These are phyloP conservation scores for Euzetes globulus DNA, from an alignment of 2,888 invertebrate genomes.

Conservation along the genomic window DNA sequence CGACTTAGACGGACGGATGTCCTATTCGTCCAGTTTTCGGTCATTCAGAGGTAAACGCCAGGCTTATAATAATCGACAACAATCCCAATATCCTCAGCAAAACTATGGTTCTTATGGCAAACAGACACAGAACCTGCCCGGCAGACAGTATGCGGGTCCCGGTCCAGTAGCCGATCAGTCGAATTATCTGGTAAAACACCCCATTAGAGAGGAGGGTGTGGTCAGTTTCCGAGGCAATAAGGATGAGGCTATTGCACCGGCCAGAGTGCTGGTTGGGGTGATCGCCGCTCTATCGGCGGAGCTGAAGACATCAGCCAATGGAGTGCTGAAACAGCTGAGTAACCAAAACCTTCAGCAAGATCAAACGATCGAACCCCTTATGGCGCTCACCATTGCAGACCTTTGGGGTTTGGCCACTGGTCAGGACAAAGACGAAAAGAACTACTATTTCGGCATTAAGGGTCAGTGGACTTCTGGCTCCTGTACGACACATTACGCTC, in stretches of 20 bases:
- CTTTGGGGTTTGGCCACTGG: slow-evolving; percentile 23
- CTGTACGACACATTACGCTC: slow-evolving; percentile 34
- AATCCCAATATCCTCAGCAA: not conserved
- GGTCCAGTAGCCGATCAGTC: not conserved
- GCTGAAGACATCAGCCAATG: not conserved
- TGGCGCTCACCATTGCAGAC: slow-evolving; percentile 39
- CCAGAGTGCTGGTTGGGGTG: slow-evolving; percentile 39
- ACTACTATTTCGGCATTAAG: not conserved
- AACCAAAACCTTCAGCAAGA: slow-evolving; percentile 4
- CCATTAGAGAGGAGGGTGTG: slow-evolving; percentile 40
- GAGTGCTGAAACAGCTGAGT: not conserved
- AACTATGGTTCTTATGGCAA: not conserved
- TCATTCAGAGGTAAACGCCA: not conserved
- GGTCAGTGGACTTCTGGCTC: slow-evolving; percentile 32
- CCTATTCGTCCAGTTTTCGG: not conserved
- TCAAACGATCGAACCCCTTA: slow-evolving; percentile 33
- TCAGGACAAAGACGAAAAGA: not conserved
- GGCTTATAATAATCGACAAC: not conserved
- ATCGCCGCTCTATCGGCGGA: slow-evolving; percentile 36
- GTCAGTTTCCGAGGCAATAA: slow-evolving; percentile 37
- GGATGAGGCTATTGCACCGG: slow-evolving; percentile 38
- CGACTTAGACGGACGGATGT: not conserved
- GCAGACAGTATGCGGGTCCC: not conserved
- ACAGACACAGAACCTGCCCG: slow-evolving; percentile 1
- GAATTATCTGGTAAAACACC: not conserved